Conservation (phyloP, 2,113 vertebrate species). For the Eretmochelys imbricata region DNA sequence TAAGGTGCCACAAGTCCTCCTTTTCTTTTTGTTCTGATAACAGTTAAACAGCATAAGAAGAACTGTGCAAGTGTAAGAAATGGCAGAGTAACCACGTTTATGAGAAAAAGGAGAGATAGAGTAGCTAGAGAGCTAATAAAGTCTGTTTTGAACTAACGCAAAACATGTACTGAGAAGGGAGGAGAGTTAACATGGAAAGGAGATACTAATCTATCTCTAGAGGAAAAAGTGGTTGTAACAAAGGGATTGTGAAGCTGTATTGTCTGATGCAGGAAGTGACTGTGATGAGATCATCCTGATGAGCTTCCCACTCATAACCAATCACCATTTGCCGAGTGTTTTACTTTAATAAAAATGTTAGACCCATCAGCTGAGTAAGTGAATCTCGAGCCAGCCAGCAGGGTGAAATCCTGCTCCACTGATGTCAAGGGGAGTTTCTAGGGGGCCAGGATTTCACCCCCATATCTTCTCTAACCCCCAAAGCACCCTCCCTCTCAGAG, state of each 20-base stretch:
- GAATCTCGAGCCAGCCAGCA: background rate
- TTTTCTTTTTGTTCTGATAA: background rate
- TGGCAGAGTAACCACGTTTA: background rate
- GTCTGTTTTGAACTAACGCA: background rate
- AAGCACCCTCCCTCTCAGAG: background rate
- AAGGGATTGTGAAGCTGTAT: background rate
- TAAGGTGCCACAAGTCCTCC: no score
- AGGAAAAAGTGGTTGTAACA: background rate
- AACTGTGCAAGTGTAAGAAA: background rate
- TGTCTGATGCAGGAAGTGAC: background rate
- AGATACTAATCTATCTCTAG: background rate
- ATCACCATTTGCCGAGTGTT: background rate
- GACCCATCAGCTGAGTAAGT: background rate
- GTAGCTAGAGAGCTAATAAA: background rate
- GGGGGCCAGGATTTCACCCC: accelerated
- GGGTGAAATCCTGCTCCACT: background rate
- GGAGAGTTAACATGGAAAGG: background rate
- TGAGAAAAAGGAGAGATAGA: background rate
- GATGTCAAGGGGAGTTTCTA: background rate
- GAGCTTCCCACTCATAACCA: background rate
- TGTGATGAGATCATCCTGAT: background rate
- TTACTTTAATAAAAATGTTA: background rate
- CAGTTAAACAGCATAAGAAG: background rate
- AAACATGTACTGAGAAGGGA: background rate
- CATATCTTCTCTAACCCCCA: background rate